A percentile compares a stretch with the other conserved stretches of the same genome.
phyloP scores from a whole-genome alignment of 2,888 invertebrate genomes.

The Epirrhoe tristata region DNA sequence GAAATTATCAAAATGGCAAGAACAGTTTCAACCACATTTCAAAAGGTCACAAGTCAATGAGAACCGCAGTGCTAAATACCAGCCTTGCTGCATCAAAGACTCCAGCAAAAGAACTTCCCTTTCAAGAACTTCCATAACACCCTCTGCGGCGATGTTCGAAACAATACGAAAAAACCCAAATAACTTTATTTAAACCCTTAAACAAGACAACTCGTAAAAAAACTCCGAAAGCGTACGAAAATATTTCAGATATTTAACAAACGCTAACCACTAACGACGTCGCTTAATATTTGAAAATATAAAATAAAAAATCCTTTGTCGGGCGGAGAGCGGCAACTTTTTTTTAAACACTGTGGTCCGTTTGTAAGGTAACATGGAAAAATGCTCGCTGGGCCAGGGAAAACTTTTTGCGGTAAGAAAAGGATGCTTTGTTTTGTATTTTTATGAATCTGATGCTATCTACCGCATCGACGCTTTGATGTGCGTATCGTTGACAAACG shows the following conservation, averaged over 20 bases:
- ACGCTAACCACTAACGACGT: conserved; percentile 83
- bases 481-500: conserved; percentile 26
- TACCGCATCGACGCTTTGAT: conserved; percentile 39
- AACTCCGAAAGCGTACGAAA: conserved; percentile 63
- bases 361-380: conserved; percentile 78
- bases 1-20: too few relatives aligned
- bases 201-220: conserved; percentile 68
- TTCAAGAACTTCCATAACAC: conserved; percentile 59
- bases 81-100: conserved; percentile 27
- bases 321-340: conserved; percentile 73
- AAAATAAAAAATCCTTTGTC: conserved; percentile 78
- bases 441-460: conserved; percentile 42
- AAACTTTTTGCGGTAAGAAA: conserved; percentile 84
- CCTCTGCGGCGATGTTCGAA: conserved; percentile 57
- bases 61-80: conserved; percentile 3
- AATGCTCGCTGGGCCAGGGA: conserved; percentile 73
- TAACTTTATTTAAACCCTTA: conserved; percentile 55
- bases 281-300: conserved; percentile 80
- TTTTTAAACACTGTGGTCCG: conserved; percentile 78
- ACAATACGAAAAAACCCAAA: conserved; percentile 55
- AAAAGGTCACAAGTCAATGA: neutral
- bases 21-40: neutral
- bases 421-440: conserved; percentile 70
- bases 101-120: conserved; percentile 58
- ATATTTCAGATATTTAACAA: conserved; percentile 83